Percentiles rank a stretch among this genome's conserved stretches.
Conservation (phyloP, 2,888 invertebrate genomes). For the Siphlonurus alternatus region DNA sequence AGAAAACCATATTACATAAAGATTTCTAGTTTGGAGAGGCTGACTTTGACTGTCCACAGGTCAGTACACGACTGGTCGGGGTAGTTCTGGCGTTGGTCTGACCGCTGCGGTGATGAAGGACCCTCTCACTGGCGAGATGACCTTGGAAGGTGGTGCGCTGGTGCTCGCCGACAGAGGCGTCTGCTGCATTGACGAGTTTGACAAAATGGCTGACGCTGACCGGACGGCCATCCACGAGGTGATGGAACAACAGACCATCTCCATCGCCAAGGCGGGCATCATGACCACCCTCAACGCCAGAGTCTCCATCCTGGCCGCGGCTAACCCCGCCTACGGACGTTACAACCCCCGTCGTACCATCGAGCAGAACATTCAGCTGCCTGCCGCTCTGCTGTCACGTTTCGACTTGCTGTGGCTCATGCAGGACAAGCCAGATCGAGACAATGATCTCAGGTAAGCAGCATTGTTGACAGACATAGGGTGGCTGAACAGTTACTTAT, state of each 20-base stretch:
- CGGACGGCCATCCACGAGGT: constrained; percentile 95
- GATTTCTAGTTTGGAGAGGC: neutral
- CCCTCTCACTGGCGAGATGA: constrained; percentile 88
- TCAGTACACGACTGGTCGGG: constrained; percentile 92
- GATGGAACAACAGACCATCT: constrained; percentile 99
- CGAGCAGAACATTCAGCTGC: constrained; percentile 95
- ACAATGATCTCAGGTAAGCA: constrained; percentile 44
- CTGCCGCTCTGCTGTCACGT: constrained; percentile 89
- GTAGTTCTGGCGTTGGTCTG: constrained; percentile 95
- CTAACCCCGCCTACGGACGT: constrained; percentile 96
- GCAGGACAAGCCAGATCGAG: constrained; percentile 52
- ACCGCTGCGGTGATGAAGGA: constrained; percentile 98
- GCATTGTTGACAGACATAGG: too few species aligned
- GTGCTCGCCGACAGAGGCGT: constrained; percentile 93
- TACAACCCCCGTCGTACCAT: constrained; percentile 91
- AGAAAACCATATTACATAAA: neutral
- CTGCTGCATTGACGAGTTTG: constrained; percentile 99
- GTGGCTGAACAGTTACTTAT: too few species aligned
- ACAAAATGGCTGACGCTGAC: constrained; percentile 96
- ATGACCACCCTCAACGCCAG: constrained; percentile 96
- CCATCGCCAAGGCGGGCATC: constrained; percentile 98
- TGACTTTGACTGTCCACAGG: constrained; percentile 24
- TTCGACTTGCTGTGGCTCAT: constrained; percentile 95
- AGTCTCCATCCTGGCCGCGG: constrained; percentile 93
- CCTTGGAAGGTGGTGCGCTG: constrained; percentile 89